These are phyloP conservation scores for Panzeria rudis DNA, from an alignment of 2,888 invertebrate species.

Conservation along the genomic window DNA sequence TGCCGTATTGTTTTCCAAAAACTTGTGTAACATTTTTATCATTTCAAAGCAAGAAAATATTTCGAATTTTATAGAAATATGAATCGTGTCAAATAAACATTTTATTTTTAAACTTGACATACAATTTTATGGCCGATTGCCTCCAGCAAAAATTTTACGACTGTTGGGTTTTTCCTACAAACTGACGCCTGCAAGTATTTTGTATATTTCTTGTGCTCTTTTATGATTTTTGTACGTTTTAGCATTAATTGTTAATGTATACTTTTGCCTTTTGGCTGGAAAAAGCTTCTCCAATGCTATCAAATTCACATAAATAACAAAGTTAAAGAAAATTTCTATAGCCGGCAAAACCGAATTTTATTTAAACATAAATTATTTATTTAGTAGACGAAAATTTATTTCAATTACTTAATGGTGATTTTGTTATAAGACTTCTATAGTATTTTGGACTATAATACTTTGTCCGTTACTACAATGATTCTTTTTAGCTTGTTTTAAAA, in stretches of 20 bases:
- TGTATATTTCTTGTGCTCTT: neutral
- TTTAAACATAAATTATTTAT: slow-evolving; percentile 11
- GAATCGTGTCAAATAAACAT: slow-evolving; percentile 8
- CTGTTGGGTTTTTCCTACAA: neutral
- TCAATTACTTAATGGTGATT: neutral
- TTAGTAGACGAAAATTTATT: neutral
- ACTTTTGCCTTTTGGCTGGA: neutral
- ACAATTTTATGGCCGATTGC: slow-evolving; percentile 12
- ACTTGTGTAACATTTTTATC: neutral
- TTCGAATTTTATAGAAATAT: neutral
- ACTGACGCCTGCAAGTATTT: neutral
- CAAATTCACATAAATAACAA: slow-evolving; percentile 3
- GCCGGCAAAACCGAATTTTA: slow-evolving; percentile 1
- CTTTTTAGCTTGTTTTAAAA: too few relatives aligned
- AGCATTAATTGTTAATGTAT: slow-evolving; percentile 9
- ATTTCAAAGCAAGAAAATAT: neutral
- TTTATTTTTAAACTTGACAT: neutral
- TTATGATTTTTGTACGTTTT: slow-evolving; percentile 3
- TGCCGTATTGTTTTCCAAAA: neutral
- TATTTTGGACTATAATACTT: neutral
- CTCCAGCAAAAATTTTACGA: slow-evolving; percentile 13
- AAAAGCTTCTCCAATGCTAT: slow-evolving; percentile 3
- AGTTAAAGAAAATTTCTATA: neutral
- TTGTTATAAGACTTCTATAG: neutral
- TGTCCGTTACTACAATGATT: too few relatives aligned